Conservation (phyloP, 2,888 invertebrate species). For the Morinoia aosen region DNA sequence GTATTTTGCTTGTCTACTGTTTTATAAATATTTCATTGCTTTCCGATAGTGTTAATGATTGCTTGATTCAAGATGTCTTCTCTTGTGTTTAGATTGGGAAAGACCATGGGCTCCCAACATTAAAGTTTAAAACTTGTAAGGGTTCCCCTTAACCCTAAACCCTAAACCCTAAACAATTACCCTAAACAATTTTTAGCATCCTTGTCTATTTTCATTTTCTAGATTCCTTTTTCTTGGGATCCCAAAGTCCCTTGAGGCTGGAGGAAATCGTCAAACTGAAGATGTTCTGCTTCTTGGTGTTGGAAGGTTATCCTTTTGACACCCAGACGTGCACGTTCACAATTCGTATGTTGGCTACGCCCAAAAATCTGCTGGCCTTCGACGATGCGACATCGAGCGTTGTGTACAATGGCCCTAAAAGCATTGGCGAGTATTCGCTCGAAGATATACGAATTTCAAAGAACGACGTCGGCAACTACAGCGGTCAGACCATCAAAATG, state of each 20-base stretch:
- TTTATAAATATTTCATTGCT: too few relatives aligned
- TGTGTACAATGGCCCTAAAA: conserved; percentile 59
- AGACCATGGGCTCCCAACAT: too few relatives aligned
- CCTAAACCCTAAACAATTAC: too few relatives aligned
- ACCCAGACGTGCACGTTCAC: conserved; percentile 59
- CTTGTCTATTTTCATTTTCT: background rate
- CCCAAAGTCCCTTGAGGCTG: conserved; percentile 62
- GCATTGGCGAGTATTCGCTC: conserved; percentile 59
- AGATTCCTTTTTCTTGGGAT: conserved; percentile 62
- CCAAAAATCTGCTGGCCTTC: conserved; percentile 60
- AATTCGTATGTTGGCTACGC: conserved; percentile 56
- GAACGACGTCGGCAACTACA: conserved; percentile 57
- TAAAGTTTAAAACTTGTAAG: too few relatives aligned
- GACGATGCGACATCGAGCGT: conserved; percentile 31
- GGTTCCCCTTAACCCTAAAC: too few relatives aligned
- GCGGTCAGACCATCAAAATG: conserved; percentile 58
- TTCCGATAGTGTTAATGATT: too few relatives aligned
- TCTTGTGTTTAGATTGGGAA: too few relatives aligned
- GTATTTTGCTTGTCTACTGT: too few relatives aligned
- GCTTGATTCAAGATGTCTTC: too few relatives aligned
- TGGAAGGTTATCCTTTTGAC: conserved; percentile 64
- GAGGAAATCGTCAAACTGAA: conserved; percentile 54
- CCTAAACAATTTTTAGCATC: background rate
- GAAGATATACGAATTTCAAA: conserved; percentile 45
- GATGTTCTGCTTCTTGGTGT: conserved; percentile 60